Evolutionary conservation across 2,888 invertebrate species (phyloP), one percentile per base, ranked within the genome.

Genomic region (Rosalia funebris): DNA sequence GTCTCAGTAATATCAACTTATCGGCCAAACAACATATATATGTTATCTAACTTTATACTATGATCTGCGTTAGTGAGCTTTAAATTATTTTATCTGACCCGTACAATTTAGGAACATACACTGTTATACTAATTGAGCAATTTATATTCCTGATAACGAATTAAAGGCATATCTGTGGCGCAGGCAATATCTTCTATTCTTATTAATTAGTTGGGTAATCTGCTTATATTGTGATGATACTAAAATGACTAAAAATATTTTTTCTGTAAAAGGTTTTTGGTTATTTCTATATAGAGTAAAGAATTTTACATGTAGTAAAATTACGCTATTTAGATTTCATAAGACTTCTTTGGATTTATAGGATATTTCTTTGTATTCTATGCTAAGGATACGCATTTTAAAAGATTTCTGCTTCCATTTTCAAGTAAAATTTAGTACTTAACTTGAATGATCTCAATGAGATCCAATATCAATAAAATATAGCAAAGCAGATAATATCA

Each of bases 1-100:
- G 31, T 54, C 57, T 57, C 54, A 34, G 54, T 62, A 45, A 58
- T 54, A 55, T 41, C 32, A 34, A 62, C 54, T 57, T 62, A 62
- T 62, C 54, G 54, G 42, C 36, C 46, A 58, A 62, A 62, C 45
- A 25, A 54, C 55, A 39, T 46, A 41, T 62, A 58, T 41, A 58
- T 39, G 50, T 48, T 32, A 62, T 55, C 48, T 12, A 50, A 57
- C 53, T 57, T 58, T 55, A 53, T 57, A 62, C 20, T 47, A 34
- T 34, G 17, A 47, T 11, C 16, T 16, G 15, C 47, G 16, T 47
- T 17, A 17, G 36, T 7, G 16, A 34, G 12, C 19, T 39, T 25
- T 39, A 39, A 37, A 50, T 39, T 39, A 25, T n/a, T 37, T 19
- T 17, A 39, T 19, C 37, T 20, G 15, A 39, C 39, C n/a, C 47